Base-by-base conservation (phyloP, 2,888 invertebrate genomes). In the Gortyna flavago region DNA sequence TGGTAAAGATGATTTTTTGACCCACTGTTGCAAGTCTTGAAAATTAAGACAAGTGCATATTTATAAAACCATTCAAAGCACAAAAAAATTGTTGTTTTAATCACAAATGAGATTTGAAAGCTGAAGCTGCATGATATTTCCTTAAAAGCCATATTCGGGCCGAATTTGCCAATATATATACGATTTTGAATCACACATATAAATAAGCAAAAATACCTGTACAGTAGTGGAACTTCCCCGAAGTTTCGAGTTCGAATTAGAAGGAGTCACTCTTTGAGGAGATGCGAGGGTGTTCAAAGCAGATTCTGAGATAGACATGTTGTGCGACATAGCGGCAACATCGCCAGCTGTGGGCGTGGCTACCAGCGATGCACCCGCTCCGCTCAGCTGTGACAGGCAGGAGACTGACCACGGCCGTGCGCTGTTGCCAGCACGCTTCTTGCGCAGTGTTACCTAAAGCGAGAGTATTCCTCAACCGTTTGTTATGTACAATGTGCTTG, bases 381-480 rank as follows among this genome's bases (percentile, higher is more conserved):
- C 97, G 89, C 97, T 97, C 81, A 98, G 95, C 92, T 98, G 98
- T 25, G 98, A 98, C 59, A 99, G 97, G 89, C 98, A 99, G 13
- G 99, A 98, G 11, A 99, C 98, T 80, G 99, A 99, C 98, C 99
- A 99, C 0, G 99, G 99, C 67, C 99, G 97, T 44, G 97, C 95
- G 93, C 97, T 95, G 94, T 94, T 93, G 93, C 97, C 94, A 83
- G 92, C 95, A 86, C 97, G 97, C 93, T 97, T 97, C 85, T 97
- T 97, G 74, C 98, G 97, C 87, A 98, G 96, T 81, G 97, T 97
- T 77, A 98, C 98, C 96, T 97, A 94, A 41, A 83, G 87, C 73
- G 75, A 83, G 67, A 84, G 76, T 64, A 75, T 41, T 72, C 89
- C 88, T 85, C 88, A 87, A 87, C 85, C 87, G 75, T 82, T 87